Base-by-base conservation (phyloP, 2,797 vertebrate species). In the Fratercula arctica region DNA sequence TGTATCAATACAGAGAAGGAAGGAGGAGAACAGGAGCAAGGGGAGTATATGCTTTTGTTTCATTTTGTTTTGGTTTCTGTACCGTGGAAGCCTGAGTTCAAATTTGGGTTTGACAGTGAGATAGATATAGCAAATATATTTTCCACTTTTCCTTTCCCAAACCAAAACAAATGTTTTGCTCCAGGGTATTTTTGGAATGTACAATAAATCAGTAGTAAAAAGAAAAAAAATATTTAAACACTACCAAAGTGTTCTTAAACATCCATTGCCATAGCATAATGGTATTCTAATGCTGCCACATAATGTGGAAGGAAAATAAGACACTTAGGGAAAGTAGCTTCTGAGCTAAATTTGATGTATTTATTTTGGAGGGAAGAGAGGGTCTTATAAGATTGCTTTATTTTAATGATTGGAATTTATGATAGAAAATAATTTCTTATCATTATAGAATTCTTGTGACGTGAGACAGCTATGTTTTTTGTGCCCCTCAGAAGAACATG, bases 71-170 rank as follows among this genome's bases (percentile, higher is more conserved):
- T 70, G 28, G 1, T 60, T 95, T 96, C 96, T 89, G n/a, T 87
- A 61, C 61, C 48, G 83, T 75, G 48, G 70, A 91, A 94, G 68
- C 60, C 45, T 41, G 75, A 86, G 50, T 92, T 94, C 64, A 92
- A 80, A 85, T 93, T 85, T 96, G 59, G 35, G 37, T 66, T 75
- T 96, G 92, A 94, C 95, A 94, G 89, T 85, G 92, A 96, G 94
- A 92, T 84, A 91, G 95, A 96, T 91, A 96, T 54, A 93, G 93
- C 85, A 91, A 92, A 94, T 94, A 95, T 89, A 90, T 94, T 94
- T 96, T 86, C 67, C 61, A 70, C 74, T 95, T 91, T 84, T 96
- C 56, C 68, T 89, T 86, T 89, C 50, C 69, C 70, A 88, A 95
- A 91, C 73, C 70, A 64, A 94, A 95, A 60, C 76, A 94, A 96